A percentile compares a stretch with the other conserved stretches of the same genome.
Evolutionary conservation across 2,888 invertebrate genomes (phyloP).

Genomic region (Aphidius colemani): DNA sequence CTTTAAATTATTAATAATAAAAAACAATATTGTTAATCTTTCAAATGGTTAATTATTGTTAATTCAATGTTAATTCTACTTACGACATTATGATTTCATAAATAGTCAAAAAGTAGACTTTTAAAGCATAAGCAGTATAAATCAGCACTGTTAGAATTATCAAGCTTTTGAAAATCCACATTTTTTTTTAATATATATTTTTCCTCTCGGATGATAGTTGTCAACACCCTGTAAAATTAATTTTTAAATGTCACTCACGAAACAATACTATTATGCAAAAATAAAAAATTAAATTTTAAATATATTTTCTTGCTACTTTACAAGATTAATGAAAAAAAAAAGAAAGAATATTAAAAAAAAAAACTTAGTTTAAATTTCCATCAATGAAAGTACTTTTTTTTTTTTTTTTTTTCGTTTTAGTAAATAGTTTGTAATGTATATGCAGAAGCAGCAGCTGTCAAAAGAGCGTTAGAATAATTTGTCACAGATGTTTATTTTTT

Average conservation of each 20-base stretch:
- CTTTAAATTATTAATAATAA: no score
- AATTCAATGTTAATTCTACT: slow-evolving; percentile 50
- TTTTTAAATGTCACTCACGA: slow-evolving; percentile 5
- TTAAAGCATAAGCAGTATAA: slow-evolving; percentile 46
- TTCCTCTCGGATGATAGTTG: background rate
- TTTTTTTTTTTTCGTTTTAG: background rate
- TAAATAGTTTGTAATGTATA: background rate
- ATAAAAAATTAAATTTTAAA: no score
- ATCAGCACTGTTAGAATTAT: slow-evolving; percentile 34
- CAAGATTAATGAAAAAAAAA: background rate
- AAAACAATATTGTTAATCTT: background rate
- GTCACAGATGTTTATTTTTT: slow-evolving; percentile 12
- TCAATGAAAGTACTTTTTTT: background rate
- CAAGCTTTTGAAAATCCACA: slow-evolving; percentile 16
- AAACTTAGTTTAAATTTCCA: no score
- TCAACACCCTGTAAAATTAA: background rate
- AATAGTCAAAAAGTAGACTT: slow-evolving; percentile 46
- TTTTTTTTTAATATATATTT: background rate
- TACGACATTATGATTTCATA: slow-evolving; percentile 48
- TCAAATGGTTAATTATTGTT: slow-evolving; percentile 26
- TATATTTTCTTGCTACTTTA: slow-evolving; percentile 4
- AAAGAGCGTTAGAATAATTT: slow-evolving; percentile 17
- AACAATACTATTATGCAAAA: slow-evolving; percentile 1
- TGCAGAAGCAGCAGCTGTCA: slow-evolving; percentile 20
- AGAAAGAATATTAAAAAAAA: no score